Conservation (phyloP, 1,140 invertebrate species). For the Lanistes nyassanus region DNA sequence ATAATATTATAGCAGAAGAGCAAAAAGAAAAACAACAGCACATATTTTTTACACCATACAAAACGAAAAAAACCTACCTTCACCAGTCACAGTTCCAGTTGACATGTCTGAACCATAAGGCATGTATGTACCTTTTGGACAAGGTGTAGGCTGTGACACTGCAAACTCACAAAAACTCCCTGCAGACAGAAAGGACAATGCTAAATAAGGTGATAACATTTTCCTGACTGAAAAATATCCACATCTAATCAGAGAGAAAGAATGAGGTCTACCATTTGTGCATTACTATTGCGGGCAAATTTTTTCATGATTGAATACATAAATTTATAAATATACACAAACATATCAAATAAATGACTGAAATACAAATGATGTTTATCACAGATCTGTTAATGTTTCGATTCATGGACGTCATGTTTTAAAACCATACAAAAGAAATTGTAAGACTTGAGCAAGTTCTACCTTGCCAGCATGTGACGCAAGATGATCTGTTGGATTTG, state of each 20-base stretch:
- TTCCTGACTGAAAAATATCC: too few species aligned
- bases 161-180: constrained; percentile 63
- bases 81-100: constrained; percentile 30
- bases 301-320: neutral
- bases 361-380: neutral
- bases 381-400: neutral
- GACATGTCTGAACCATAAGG: constrained; percentile 46
- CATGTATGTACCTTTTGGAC: constrained; percentile 61
- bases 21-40: neutral
- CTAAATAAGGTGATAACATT: neutral
- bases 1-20: neutral
- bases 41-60: neutral
- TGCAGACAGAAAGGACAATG: constrained; percentile 30
- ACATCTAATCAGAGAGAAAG: neutral
- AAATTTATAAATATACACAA: neutral
- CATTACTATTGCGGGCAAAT: neutral
- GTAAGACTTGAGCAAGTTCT: constrained; percentile 6
- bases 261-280: neutral
- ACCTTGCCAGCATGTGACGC: constrained; percentile 60
- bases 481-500: constrained; percentile 38
- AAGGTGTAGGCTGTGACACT: constrained; percentile 40
- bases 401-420: neutral
- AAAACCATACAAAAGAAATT: neutral
- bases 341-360: neutral
- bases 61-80: constrained; percentile 26